Percentiles rank a stretch among this genome's conserved stretches.
Conservation (phyloP, 2,797 vertebrate genomes). For the Notoglanidium macrostoma region DNA sequence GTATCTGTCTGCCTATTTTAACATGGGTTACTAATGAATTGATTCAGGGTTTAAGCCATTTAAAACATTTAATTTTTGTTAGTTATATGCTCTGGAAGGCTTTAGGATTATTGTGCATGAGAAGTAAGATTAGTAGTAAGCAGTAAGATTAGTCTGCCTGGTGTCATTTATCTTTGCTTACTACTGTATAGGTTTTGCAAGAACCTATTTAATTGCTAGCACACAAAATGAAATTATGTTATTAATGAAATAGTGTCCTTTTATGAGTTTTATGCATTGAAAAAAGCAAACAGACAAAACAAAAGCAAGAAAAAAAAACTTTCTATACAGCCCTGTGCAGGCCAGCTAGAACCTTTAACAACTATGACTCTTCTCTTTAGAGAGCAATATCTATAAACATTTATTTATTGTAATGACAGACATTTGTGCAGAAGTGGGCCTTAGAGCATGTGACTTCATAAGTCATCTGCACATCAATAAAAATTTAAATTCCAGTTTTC, state of each 20-base stretch:
- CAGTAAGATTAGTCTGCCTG: background rate
- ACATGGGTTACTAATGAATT: background rate
- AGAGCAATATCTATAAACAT: constrained; percentile 34
- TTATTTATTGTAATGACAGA: constrained; percentile 27
- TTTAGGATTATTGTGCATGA: background rate
- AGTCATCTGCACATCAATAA: constrained; percentile 37
- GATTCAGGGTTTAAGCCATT: background rate
- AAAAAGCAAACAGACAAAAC: too few relatives aligned
- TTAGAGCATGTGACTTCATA: constrained; percentile 30
- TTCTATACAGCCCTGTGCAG: background rate
- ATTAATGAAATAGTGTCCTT: background rate
- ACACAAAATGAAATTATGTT: background rate
- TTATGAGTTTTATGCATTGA: background rate
- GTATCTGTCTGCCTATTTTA: background rate
- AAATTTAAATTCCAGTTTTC: constrained; percentile 39
- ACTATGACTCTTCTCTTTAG: constrained; percentile 20
- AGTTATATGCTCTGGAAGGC: background rate
- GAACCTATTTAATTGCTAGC: background rate
- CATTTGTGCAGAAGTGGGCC: constrained; percentile 19
- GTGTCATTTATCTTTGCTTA: background rate
- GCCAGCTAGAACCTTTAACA: constrained; percentile 5
- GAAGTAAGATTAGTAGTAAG: background rate
- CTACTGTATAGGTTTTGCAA: background rate
- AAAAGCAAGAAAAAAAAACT: too few relatives aligned
- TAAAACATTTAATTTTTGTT: background rate